Base-by-base conservation (phyloP, 1,140 invertebrate genomes). In the Saccostrea cuccullata region DNA sequence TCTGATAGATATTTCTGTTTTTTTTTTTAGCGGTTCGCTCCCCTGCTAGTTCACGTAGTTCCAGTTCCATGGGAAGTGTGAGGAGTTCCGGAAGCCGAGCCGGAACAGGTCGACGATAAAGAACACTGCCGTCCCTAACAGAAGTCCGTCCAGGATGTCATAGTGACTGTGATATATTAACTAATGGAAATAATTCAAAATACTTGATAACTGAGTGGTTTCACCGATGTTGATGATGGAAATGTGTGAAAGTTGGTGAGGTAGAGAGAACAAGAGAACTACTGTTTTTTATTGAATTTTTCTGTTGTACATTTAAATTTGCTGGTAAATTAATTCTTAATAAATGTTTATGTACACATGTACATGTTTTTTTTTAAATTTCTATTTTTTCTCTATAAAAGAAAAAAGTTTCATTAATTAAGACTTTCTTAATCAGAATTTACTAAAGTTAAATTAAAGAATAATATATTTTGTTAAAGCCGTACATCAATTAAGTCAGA, bases 41-140 rank as follows among this genome's bases (percentile, higher is more conserved):
- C 23, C 92, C 92, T 47, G 91, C 89, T 36, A 91, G 92, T 89
- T 91, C 91, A 88, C 89, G 91, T 9, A 93, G 92, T 56, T 91
- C 90, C 20, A 90, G 91, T 55, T 92, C 92, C 17, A 89, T 92
- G 86, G 89, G 90, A 87, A 91, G 90, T 90, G 85, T 92, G 6
- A 90, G 91, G 30, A 93, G 92, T 89, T 88, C 84, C 15, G 85
- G 73, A 13, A 91, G 91, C 30, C 60, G 86, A 23, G 60, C 77
- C 9, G 82, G 86, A 11, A 58, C 82, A 9, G 84, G 55, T 0
- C 13, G 84, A 67, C 56, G 84, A 30, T 84, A 84, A 23, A 23
- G 20, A 47, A 3, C 30, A 11, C 11, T 36, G 5, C 26, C 13
- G 12, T 36, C 8, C 4, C 2, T 40, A 30, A 30, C 12, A 20